Base-by-base conservation (phyloP, 35 echinoderm and acorn worm genomes). In the Apostichopus californicus region DNA sequence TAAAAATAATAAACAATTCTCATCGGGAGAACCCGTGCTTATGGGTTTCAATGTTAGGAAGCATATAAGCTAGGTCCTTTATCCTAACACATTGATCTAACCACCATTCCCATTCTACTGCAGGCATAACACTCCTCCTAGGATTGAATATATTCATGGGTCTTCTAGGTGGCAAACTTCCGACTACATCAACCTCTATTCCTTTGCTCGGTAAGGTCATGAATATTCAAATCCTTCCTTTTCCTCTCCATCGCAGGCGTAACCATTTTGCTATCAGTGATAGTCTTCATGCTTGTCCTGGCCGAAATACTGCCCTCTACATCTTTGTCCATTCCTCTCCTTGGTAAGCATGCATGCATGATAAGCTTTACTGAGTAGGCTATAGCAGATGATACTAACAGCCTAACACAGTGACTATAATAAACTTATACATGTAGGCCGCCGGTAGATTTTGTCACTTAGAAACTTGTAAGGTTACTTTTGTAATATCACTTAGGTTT, bases 271-370 rank as follows among this genome's bases (percentile, higher is more conserved):
- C 89, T 91, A 78, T 91, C 89, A 91, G 72, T 91, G 89, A 91
- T 91, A 91, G 89, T 91, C 89, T 91, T 91, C 89, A 91, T 78
- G 71, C 77, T 79, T 77, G 72, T 91, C 71, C 72, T 91, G 89
- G 89, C 89, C 89, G 89, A 91, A 56, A 91, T 91, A 91, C 89
- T 91, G 89, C 89, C 89, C 77, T 91, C 89, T 54, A 91, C 89
- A 60, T 91, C 89, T 78, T 91, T 91, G 77, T 91, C 89, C 55
- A 78, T 54, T 79, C 89, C 89, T 91, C 72, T 91, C 77, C 89
- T 91, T 91, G 89, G 89, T 91, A 91, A 91, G 89, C 89, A 91
- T 91, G 89, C 71, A 89, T 89, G 86, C 86, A 89, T 89, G 86
- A 64, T 89, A 89, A 85, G 56, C 81, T 25, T 85, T 56, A 61